Evolutionary conservation across 2,113 vertebrate species (phyloP), one percentile per base, ranked within the genome.

Genomic region (Gadus chalcogrammus): DNA sequence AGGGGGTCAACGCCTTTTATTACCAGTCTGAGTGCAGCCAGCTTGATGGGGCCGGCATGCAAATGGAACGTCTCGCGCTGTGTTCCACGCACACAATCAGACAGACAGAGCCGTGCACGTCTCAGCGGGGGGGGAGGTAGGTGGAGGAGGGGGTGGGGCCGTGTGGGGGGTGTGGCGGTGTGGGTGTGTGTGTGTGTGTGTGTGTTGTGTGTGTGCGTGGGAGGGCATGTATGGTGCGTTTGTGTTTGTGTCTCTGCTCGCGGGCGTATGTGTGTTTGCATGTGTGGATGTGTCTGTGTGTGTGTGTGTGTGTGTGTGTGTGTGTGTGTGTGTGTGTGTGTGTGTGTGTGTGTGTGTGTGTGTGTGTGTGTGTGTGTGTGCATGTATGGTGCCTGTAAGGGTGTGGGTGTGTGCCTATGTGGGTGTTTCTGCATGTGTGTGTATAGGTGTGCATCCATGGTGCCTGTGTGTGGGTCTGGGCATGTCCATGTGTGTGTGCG

Each of bases 1-100:
- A 93, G 90, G 90, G 90, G 92, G 91, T 92, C 92, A 93, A 90
- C 92, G 91, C 91, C 91, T 92, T 92, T 92, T 92, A 92, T 93
- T 92, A 92, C 88, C 86, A 90, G 91, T 92, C 91, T 90, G 91
- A 88, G 90, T 90, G 91, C 90, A 91, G 91, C 90, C 89, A 86
- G 89, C 87, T 88, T 89, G 90, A 92, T 91, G 88, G 89, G 88
- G 83, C 75, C 73, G 82, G 91, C 89, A 93, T 93, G 91, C 91
- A 93, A 93, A 93, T 93, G 88, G 89, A 91, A 84, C 83, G 90
- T 91, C 89, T 92, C 85, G 62, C 8, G 70, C 77, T 84, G 88
- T 90, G 89, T 91, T 90, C 87, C 87, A 70, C 84, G 86, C 86
- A 81, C 77, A 81, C 80, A 79, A 76, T 79, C 83, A 89, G 85